phyloP scores from a whole-genome alignment of 2,113 vertebrate genomes.

The Gnathonemus longibarbis region DNA sequence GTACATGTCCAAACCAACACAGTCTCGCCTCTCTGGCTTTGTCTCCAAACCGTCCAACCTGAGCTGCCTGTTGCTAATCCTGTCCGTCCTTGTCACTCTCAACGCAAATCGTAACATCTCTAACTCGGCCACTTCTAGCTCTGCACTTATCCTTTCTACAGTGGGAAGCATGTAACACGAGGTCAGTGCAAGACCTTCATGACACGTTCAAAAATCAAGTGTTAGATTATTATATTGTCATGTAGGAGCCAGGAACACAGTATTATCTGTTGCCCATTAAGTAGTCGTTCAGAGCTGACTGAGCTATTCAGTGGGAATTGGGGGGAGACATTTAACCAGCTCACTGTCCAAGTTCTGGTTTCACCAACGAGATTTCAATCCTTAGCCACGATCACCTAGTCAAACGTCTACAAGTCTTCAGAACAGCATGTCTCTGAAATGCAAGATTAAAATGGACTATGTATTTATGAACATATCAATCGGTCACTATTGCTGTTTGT shows the following conservation, averaged over 20 bases:
- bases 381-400: not conserved
- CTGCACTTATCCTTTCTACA: not conserved
- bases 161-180: not conserved
- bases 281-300: not conserved
- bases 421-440: not conserved
- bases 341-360: not conserved
- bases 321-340: not conserved
- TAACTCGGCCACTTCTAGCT: too few relatives aligned
- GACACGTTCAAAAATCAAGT: not conserved
- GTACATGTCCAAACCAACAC: too few relatives aligned
- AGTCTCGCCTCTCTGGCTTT: too few relatives aligned
- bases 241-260: not conserved
- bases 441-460: not conserved
- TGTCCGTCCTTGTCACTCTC: too few relatives aligned
- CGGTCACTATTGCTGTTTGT: not conserved
- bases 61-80: too few relatives aligned
- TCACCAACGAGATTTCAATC: not conserved
- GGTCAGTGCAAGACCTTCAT: not conserved
- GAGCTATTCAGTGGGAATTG: not conserved
- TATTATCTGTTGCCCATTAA: not conserved
- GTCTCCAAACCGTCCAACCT: too few relatives aligned
- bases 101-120: too few relatives aligned
- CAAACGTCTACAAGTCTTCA: not conserved
- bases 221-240: too few relatives aligned
- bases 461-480: not conserved